Evolutionary conservation across 2,113 vertebrate genomes (phyloP), one percentile per base, ranked within the genome.

Genomic region (Cyprinodon brontotheroides): DNA sequence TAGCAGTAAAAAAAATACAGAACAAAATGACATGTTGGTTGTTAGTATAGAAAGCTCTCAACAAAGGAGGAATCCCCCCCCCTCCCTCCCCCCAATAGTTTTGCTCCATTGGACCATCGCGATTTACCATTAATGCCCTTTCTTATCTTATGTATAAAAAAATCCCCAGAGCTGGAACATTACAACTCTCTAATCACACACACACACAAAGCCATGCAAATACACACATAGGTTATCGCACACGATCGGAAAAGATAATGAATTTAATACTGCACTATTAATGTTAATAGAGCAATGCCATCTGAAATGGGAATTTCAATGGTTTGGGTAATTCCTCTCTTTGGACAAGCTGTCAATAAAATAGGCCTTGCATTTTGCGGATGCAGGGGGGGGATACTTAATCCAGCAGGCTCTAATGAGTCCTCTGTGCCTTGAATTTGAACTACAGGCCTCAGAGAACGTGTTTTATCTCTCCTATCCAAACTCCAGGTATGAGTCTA

Each of bases 311-410:
- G 80, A 76, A 84, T 72, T 76, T 86, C 86, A 41, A 69, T 83
- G 80, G 84, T 90, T 84, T 77, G 79, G 89, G 80, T 93, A 91
- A 93, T 92, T 91, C 90, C 88, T 70, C 77, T 91, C 85, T 89
- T 85, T 90, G 77, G 91, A 91, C 88, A 84, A 85, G 83, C 88
- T 90, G 89, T 90, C 90, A 87, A 81, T 91, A 82, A 82, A 88
- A 66, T 87, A 83, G 79, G 61, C 77, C 73, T 63, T 45, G 70
- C 75, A 75, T 87, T 88, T 85, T 79, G 59, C 78, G 79, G 79
- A 76, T 72, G 80, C 66, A 80, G 63, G 59, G 66, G 77, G 22
- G 66, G 39, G 6, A 1, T 20, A 71, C 53, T 83, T 93, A 90
- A 93, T 92, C 91, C 91, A 84, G 39, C 70, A 73, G 74, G 65